A percentile compares a stretch with the other conserved stretches of the same genome.
phyloP scores from a whole-genome alignment of 2,888 invertebrate genomes.

The Epicampocera succincta region DNA sequence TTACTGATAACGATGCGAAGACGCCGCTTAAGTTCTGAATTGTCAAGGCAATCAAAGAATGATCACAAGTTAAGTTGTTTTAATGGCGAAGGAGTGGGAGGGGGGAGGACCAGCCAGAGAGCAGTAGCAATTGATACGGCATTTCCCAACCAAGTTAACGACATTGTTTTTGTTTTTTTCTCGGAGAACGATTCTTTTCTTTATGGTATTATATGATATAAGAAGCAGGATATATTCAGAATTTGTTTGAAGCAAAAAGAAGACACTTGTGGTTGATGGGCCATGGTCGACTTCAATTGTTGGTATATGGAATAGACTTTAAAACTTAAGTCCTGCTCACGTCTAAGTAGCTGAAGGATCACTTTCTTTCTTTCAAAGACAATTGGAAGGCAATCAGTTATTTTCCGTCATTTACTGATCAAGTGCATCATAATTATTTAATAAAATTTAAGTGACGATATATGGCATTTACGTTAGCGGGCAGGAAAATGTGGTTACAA shows the following conservation, averaged over 20 bases:
- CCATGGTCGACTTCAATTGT: neutral
- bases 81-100: neutral
- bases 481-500: too few species aligned
- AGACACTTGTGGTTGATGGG: neutral
- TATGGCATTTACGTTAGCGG: too few species aligned
- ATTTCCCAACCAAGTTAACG: constrained; percentile 20
- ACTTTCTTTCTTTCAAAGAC: too few species aligned
- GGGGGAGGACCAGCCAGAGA: too few species aligned
- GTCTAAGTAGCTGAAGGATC: too few species aligned
- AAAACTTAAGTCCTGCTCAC: too few species aligned
- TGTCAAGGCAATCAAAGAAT: constrained; percentile 62
- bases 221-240: neutral
- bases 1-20: constrained; percentile 63
- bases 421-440: too few species aligned
- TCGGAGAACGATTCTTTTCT: neutral
- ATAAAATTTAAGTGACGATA: too few species aligned
- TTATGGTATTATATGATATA: neutral
- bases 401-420: too few species aligned
- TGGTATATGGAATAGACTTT: too few species aligned
- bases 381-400: too few species aligned
- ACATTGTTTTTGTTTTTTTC: neutral
- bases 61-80: constrained; percentile 6
- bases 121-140: constrained; percentile 40
- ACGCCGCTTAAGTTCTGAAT: constrained; percentile 62
- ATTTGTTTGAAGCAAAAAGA: neutral